Percentiles rank a stretch among this genome's conserved stretches.
These are phyloP conservation scores for Petrocephalus schoutedeni DNA, from an alignment of 2,797 vertebrate species.

Conservation along the genomic window DNA sequence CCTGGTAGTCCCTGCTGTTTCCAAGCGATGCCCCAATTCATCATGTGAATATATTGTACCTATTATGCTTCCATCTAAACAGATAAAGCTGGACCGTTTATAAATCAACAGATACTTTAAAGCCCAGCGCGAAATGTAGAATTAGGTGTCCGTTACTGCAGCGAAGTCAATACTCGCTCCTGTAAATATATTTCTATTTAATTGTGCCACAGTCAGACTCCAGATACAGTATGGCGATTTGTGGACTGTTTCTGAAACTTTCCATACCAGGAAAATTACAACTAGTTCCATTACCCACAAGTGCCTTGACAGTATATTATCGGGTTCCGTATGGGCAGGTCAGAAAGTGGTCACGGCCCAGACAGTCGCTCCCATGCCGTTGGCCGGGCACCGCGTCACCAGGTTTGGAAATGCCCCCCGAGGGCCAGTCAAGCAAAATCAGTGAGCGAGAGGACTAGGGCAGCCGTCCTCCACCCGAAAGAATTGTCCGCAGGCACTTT, in stretches of 20 bases:
- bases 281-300: neutral
- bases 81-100: constrained; percentile 20
- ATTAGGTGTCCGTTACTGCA: constrained; percentile 1
- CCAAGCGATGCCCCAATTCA: constrained; percentile 21
- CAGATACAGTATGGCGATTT: neutral
- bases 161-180: neutral
- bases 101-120: constrained; percentile 21
- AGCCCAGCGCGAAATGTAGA: neutral
- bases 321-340: constrained; percentile 56
- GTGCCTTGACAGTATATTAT: constrained; percentile 46
- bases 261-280: neutral
- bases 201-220: neutral
- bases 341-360: constrained; percentile 22
- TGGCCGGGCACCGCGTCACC: constrained; percentile 11
- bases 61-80: constrained; percentile 22
- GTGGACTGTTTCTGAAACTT: neutral
- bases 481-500: constrained; percentile 58
- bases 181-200: constrained; percentile 4
- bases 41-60: constrained; percentile 27
- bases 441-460: constrained; percentile 37
- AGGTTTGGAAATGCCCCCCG: constrained; percentile 26
- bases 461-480: constrained; percentile 54
- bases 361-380: neutral
- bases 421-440: neutral
- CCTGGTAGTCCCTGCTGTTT: constrained; percentile 49